These are phyloP conservation scores for Perodicticus potto DNA, from an alignment of 2,797 vertebrate genomes.

Conservation along the genomic window DNA sequence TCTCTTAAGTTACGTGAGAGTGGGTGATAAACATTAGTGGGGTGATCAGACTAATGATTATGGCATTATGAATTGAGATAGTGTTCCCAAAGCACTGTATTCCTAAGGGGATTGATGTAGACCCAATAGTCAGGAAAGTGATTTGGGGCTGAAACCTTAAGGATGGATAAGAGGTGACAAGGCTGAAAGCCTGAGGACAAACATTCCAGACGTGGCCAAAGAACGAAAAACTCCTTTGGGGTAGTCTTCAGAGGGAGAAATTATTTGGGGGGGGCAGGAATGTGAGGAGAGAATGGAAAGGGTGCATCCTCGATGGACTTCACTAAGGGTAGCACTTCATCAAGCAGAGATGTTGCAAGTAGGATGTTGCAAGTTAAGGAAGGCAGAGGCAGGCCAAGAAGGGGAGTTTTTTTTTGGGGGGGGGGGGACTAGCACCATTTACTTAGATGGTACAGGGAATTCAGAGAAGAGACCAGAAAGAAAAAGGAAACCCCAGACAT, in stretches of 20 bases:
- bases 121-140: background rate
- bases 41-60: background rate
- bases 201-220: background rate
- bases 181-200: background rate
- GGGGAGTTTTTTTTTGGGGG: background rate
- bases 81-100: background rate
- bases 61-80: background rate
- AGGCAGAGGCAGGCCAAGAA: background rate
- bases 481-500: background rate
- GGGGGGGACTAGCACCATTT: background rate
- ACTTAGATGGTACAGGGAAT: background rate
- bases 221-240: background rate
- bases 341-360: background rate
- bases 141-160: background rate
- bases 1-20: background rate
- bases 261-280: rapidly evolving
- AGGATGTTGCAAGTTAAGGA: background rate
- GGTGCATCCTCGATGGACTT: background rate
- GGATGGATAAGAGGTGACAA: background rate
- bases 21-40: background rate
- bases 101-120: background rate
- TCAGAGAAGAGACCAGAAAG: background rate
- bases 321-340: background rate
- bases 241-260: background rate
- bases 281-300: no score